A percentile compares a stretch with the other conserved stretches of the same genome.
Conservation (phyloP, 2,113 vertebrate species). For the Gracilinanus agilis region DNA sequence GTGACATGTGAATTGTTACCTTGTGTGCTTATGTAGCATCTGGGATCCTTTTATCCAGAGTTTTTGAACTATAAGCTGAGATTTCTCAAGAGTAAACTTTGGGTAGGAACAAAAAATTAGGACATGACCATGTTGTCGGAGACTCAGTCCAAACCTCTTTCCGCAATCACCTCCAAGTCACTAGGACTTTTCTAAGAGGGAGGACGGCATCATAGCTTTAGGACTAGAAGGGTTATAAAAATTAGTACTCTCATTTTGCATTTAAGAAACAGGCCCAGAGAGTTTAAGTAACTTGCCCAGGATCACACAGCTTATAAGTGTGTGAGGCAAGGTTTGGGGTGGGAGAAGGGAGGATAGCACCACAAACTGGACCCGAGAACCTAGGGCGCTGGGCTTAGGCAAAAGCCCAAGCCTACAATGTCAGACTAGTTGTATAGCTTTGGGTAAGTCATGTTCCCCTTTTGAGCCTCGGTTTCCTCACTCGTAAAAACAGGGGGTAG, state of each 20-base stretch:
- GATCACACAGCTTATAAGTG: not conserved
- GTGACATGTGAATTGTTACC: not conserved
- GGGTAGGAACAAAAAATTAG: not conserved
- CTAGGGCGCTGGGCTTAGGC: not conserved
- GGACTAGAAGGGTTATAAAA: not conserved
- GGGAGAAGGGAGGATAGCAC: not conserved
- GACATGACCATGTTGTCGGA: not conserved
- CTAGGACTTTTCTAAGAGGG: not conserved
- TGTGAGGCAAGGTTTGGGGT: not conserved
- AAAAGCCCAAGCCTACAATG: not conserved
- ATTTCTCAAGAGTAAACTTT: not conserved
- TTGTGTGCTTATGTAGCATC: not conserved
- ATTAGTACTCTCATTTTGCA: not conserved
- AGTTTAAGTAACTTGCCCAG: not conserved
- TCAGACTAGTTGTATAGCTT: not conserved
- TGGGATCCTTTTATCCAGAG: not conserved
- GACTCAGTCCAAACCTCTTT: not conserved
- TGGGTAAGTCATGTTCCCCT: not conserved
- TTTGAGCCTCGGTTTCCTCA: slow-evolving; percentile 4
- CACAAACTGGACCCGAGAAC: not conserved
- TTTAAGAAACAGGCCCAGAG: not conserved
- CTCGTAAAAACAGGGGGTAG: not conserved
- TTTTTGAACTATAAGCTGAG: not conserved
- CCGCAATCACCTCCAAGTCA: not conserved
- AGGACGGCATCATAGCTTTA: not conserved